These are phyloP conservation scores for Whitmania pigra DNA, from an alignment of 1,140 invertebrate species.

Conservation along the genomic window DNA sequence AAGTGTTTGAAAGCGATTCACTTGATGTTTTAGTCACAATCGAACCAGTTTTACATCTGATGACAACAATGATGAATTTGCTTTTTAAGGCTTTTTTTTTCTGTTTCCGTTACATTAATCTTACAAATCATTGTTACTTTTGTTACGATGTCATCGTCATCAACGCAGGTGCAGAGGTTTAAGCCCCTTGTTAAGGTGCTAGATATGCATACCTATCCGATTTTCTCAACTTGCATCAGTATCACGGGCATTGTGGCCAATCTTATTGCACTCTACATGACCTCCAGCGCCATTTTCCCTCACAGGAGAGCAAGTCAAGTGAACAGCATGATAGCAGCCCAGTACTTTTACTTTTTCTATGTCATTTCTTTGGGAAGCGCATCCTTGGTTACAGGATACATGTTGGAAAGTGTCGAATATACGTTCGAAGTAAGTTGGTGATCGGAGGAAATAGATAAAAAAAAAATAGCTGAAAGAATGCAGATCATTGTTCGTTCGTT, in stretches of 20 bases:
- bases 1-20: no score
- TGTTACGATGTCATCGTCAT: no score
- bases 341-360: slow-evolving; percentile 4
- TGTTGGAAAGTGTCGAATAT: not conserved
- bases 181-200: not conserved
- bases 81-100: no score
- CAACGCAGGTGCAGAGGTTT: not conserved
- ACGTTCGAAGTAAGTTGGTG: not conserved
- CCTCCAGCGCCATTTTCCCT: not conserved
- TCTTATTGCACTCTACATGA: not conserved
- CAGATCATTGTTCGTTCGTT: not conserved
- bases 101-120: no score
- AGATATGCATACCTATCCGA: not conserved
- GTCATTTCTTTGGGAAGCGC: not conserved
- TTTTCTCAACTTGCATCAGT: not conserved
- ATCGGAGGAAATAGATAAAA: not conserved
- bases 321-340: not conserved
- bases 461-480: not conserved
- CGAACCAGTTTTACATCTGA: no score
- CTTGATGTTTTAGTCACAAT: no score
- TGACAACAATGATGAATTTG: no score
- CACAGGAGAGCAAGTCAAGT: not conserved
- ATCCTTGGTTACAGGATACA: not conserved
- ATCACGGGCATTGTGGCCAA: not conserved
- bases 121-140: no score